A percentile compares a stretch with the other conserved stretches of the same genome.
Conservation (phyloP, 2,888 invertebrate species). For the Drosophila quasianomalipes region DNA sequence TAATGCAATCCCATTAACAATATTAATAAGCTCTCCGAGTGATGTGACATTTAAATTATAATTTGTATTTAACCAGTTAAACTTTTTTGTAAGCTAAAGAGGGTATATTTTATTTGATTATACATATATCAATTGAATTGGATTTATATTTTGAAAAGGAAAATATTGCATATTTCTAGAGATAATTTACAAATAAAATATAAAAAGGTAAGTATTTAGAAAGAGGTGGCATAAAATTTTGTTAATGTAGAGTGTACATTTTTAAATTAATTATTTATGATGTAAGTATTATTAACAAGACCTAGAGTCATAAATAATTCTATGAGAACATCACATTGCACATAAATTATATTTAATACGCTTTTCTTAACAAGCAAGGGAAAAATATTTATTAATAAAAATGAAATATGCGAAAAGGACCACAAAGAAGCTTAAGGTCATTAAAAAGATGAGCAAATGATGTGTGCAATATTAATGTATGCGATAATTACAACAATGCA, state of each 20-base stretch:
- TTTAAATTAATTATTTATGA: conserved; percentile 60
- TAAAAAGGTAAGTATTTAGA: not conserved
- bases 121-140: not conserved
- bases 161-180: not conserved
- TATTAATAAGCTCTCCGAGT: conserved; percentile 32
- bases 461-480: conserved; percentile 58
- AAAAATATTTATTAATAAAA: conserved; percentile 44
- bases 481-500: conserved; percentile 17
- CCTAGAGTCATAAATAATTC: conserved; percentile 69
- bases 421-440: conserved; percentile 62
- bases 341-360: conserved; percentile 65
- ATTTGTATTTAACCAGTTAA: not conserved
- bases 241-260: conserved; percentile 5
- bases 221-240: not conserved
- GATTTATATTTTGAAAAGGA: not conserved
- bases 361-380: conserved; percentile 45
- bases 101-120: not conserved
- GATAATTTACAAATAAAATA: not conserved
- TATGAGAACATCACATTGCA: conserved; percentile 34
- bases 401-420: conserved; percentile 26
- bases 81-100: not conserved
- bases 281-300: conserved; percentile 56
- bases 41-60: conserved; percentile 6
- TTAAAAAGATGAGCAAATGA: conserved; percentile 55
- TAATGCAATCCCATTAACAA: conserved; percentile 34